Base-by-base conservation (phyloP, 2,797 vertebrate genomes). In the Onychomys arenicola region DNA sequence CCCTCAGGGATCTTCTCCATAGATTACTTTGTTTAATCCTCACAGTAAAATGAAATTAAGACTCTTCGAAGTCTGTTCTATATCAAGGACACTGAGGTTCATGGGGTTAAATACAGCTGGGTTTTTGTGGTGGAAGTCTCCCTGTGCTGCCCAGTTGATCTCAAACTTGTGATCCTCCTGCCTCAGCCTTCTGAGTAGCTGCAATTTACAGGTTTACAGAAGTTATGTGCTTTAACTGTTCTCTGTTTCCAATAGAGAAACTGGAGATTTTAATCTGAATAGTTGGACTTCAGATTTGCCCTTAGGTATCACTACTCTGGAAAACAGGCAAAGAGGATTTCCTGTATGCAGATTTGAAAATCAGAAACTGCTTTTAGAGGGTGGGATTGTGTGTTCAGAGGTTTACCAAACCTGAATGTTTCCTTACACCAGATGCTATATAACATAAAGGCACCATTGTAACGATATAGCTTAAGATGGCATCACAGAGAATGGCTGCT, bases 21-120 rank as follows among this genome's bases (percentile, higher is more conserved):
- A 12, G 65, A 83, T 84, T 82, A 91, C 52, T 78, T 94, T 27
- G 49, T 93, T 96, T 80, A 83, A 37, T 90, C 65, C 8, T 95
- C 32, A 81, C 21, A 89, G 6, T 77, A 84, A 6, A 73, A 6
- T 73, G 52, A 87, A 91, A 43, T 65, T n/a, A 10, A 49, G 43
- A 37, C 89, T 76, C 46, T 89, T 40, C 71, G 67, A 93, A 59
- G n/a, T 37, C 69, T 67, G 6, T 82, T 94, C 76, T 94, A 65
- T 29, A 40, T 61, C 4, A 17, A 23, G 71, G 59, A 93, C 85
- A 71, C 25, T 40, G 43, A 91, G 90, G 55, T 91, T 75, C 77
- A 83, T 8, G 67, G 67, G 55, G 8, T 88, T 80, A 89, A 78
- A 9, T 71, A 27, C 52, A 86, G 46, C 32, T n/a, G 23, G 21